phyloP scores from a whole-genome alignment of 2,113 vertebrate species.

The Psilopsiagon aurifrons region DNA sequence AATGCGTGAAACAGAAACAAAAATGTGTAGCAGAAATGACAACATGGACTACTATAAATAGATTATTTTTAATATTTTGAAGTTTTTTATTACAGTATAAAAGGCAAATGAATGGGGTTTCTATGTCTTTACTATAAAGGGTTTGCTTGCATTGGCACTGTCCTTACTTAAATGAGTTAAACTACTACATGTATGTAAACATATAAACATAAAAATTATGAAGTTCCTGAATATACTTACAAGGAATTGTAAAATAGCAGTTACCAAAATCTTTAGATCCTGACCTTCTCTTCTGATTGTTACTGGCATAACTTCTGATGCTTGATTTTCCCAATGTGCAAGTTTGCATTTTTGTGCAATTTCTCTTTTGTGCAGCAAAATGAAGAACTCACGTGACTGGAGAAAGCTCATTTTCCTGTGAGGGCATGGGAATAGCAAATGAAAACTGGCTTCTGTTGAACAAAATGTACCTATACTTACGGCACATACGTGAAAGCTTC shows the following conservation, averaged over 20 bases:
- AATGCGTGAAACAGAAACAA: background rate
- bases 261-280: background rate
- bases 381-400: background rate
- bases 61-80: background rate
- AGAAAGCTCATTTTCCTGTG: background rate
- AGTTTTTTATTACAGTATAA: background rate
- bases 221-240: background rate
- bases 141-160: background rate
- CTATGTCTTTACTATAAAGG: background rate
- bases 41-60: background rate
- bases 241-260: background rate
- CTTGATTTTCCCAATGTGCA: background rate
- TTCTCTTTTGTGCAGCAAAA: background rate
- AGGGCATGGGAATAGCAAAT: background rate
- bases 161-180: background rate
- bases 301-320: background rate
- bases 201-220: background rate
- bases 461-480: background rate
- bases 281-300: background rate
- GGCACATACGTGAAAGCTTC: background rate
- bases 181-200: background rate
- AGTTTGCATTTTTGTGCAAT: background rate
- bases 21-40: background rate
- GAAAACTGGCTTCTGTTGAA: background rate
- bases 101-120: background rate